Evolutionary conservation across 2,797 vertebrate genomes (phyloP).

Genomic region (Uromys caudimaculatus): DNA sequence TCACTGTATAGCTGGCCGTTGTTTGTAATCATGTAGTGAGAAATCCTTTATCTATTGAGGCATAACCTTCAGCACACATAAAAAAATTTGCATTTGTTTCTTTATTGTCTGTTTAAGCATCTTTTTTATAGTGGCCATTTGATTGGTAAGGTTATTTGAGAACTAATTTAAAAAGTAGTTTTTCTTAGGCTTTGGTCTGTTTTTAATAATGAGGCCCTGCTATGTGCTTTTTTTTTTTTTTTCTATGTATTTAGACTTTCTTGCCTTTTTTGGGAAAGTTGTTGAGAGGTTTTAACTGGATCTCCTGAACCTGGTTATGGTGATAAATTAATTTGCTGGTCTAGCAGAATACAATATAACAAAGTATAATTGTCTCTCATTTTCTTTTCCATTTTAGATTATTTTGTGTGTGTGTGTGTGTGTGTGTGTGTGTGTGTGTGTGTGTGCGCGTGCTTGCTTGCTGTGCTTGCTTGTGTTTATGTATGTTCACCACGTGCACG

Average conservation of each 20-base stretch:
- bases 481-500: too few relatives aligned
- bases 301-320: background rate
- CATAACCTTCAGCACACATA: background rate
- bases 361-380: background rate
- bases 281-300: background rate
- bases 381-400: background rate
- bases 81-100: background rate
- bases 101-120: background rate
- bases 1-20: background rate
- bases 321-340: background rate
- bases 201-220: constrained; percentile 14
- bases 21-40: background rate
- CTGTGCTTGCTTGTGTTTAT: too few relatives aligned
- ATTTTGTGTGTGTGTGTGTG: background rate
- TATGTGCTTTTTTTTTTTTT: constrained; percentile 11
- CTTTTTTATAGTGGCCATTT: background rate
- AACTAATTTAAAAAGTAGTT: background rate
- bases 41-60: background rate
- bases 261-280: constrained; percentile 14
- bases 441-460: too few relatives aligned
- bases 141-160: background rate
- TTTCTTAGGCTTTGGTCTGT: background rate
- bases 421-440: too few relatives aligned
- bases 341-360: background rate
- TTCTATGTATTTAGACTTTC: background rate